Evolutionary conservation across 2,888 invertebrate species (phyloP), one percentile per base, ranked within the genome.

Genomic region (Sthenelais limicola): DNA sequence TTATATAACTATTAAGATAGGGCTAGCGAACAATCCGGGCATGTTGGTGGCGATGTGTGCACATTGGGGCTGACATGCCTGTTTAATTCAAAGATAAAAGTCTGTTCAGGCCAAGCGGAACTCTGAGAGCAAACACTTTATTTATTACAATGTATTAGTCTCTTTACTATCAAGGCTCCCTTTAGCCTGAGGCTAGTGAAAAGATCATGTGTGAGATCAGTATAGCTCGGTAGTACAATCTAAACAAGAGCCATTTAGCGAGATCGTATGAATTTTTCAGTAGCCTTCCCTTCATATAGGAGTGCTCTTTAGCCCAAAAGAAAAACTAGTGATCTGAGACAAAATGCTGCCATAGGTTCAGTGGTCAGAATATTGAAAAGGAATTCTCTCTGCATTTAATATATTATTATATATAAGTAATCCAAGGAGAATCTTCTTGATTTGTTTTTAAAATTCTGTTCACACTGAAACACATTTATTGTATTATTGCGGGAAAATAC

Each of bases 241-340:
- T 38, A 43, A 62, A 62, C n/a, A n/a, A n/a, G n/a, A n/a, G n/a
- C n/a, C n/a, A n/a, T n/a, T n/a, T n/a, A n/a, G n/a, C n/a, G n/a
- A 62, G 62, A 62, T 62, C 62, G 62, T n/a, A n/a, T n/a, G n/a
- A n/a, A n/a, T 33, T 62, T 62, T 62, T 62, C 62, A 62, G 62
- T 62, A 62, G 62, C 62, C 62, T n/a, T n/a, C n/a, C n/a, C n/a
- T n/a, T n/a, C 35, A 43, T 62, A 5, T 38, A 38, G 62, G 62
- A 62, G 43, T 62, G 62, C 62, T 62, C 62, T 62, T 62, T 62
- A 62, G 62, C 62, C 62, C 62, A 21, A 35, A 33, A 32, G n/a
- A n/a, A 24, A 56, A 28, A 35, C 38, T 38, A 62, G 62, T 62
- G 62, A 62, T 62, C 38, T 62, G 62, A 43, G n/a, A n/a, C n/a